Conservation (phyloP, 2,113 vertebrate genomes). For the Muntiacus reevesi region DNA sequence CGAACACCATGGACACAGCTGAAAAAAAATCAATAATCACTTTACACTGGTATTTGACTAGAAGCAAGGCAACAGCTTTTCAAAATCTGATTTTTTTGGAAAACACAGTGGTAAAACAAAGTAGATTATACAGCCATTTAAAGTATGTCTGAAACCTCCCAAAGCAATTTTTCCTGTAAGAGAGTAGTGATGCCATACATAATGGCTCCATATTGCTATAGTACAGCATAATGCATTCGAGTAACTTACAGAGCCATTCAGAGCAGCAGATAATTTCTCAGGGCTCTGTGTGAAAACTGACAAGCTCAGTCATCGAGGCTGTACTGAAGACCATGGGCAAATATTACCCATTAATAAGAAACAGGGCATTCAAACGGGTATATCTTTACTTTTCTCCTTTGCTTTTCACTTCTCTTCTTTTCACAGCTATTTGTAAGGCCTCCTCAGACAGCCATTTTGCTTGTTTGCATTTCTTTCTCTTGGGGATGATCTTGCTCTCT, state of each 20-base stretch:
- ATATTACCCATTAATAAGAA: neutral
- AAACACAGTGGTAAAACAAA: conserved; percentile 2
- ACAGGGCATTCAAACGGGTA: neutral
- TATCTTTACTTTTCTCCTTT: neutral
- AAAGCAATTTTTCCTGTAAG: conserved; percentile 14
- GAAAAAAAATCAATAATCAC: conserved; percentile 45
- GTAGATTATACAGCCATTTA: neutral
- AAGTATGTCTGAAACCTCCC: conserved; percentile 1
- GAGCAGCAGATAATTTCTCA: neutral
- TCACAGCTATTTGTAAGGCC: neutral
- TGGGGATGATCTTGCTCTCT: neutral
- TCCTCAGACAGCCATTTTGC: neutral
- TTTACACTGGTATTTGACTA: conserved; percentile 34
- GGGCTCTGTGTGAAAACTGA: neutral
- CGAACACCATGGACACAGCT: neutral
- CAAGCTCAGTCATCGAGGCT: conserved; percentile 25
- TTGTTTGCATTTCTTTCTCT: neutral
- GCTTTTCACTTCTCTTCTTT: neutral
- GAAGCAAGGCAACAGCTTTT: conserved; percentile 33
- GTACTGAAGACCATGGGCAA: neutral
- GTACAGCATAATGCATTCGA: neutral
- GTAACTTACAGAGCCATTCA: neutral
- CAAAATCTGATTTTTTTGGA: conserved; percentile 8
- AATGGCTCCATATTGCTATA: neutral
- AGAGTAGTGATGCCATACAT: neutral